These are phyloP conservation scores for Drosophila guanche DNA, from an alignment of 1,140 invertebrate genomes.

Conservation along the genomic window DNA sequence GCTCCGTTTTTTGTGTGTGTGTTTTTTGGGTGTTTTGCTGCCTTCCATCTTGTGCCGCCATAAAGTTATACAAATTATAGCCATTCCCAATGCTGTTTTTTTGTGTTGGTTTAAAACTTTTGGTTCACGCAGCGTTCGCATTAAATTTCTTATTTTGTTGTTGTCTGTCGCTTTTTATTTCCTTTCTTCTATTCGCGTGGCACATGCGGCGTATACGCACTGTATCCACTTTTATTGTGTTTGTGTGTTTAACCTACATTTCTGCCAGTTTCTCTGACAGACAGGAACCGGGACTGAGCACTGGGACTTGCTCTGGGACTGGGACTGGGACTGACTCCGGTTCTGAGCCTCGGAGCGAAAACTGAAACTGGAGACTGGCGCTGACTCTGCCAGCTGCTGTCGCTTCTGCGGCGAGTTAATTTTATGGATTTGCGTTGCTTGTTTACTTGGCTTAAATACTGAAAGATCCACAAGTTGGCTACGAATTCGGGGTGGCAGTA, in stretches of 20 bases:
- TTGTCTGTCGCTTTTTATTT: slow-evolving; percentile 47
- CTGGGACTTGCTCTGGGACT: no score
- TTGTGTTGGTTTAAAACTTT: slow-evolving; percentile 55
- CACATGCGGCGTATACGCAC: slow-evolving; percentile 62
- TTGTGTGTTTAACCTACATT: slow-evolving; percentile 55
- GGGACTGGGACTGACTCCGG: no score
- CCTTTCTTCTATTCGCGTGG: slow-evolving; percentile 29
- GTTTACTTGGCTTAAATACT: slow-evolving; percentile 62
- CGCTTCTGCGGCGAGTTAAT: slow-evolving; percentile 26
- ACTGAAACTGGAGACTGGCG: slow-evolving; percentile 11
- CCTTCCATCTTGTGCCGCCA: slow-evolving; percentile 23
- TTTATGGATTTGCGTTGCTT: slow-evolving; percentile 58
- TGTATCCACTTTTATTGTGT: slow-evolving; percentile 31
- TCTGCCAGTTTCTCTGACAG: slow-evolving; percentile 20
- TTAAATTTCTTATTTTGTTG: slow-evolving; percentile 63
- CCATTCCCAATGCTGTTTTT: slow-evolving; percentile 32
- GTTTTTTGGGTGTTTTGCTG: background rate
- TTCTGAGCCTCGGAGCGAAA: slow-evolving; percentile 1
- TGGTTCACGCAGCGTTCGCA: slow-evolving; percentile 44
- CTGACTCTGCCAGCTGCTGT: slow-evolving; percentile 32
- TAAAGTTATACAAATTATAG: slow-evolving; percentile 60
- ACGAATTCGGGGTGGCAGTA: no score
- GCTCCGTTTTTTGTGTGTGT: slow-evolving; percentile 1
- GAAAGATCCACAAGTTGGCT: slow-evolving; percentile 52
- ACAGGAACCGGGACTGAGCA: no score